A percentile compares a stretch with the other conserved stretches of the same genome.
Evolutionary conservation across 2,888 invertebrate species (phyloP).

Genomic region (Nebria brevicollis): DNA sequence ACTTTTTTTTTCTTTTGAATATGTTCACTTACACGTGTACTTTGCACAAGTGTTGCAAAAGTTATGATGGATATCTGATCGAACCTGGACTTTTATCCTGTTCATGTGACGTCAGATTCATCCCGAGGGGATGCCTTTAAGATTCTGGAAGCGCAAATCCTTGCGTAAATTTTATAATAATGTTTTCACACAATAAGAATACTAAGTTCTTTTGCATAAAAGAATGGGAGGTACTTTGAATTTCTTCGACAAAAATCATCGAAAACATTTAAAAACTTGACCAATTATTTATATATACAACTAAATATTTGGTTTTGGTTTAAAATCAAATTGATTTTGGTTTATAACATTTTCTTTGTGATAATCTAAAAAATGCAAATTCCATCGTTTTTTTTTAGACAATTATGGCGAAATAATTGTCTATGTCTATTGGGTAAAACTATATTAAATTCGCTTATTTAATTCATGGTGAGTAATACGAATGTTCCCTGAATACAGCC

Average conservation of each 20-base stretch:
- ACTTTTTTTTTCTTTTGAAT: background rate
- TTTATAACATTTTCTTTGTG: too few species aligned
- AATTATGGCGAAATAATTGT: too few species aligned
- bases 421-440: too few species aligned
- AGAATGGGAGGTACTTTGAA: slow-evolving; percentile 21
- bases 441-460: background rate
- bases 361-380: too few species aligned
- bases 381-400: too few species aligned
- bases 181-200: slow-evolving; percentile 43
- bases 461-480: background rate
- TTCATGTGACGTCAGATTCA: slow-evolving; percentile 29
- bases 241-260: background rate
- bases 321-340: too few species aligned
- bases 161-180: slow-evolving; percentile 41
- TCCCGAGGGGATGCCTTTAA: slow-evolving; percentile 40
- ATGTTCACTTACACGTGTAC: slow-evolving; percentile 5
- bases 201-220: slow-evolving; percentile 34
- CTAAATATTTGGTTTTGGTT: too few species aligned
- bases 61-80: slow-evolving; percentile 28
- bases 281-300: too few species aligned
- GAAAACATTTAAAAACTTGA: too few species aligned
- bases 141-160: slow-evolving; percentile 40
- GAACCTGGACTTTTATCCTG: slow-evolving; percentile 36
- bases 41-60: background rate
- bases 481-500: slow-evolving; percentile 29